Base-by-base conservation (phyloP, 1,140 invertebrate species). In the Diplogasteroides magnus region DNA sequence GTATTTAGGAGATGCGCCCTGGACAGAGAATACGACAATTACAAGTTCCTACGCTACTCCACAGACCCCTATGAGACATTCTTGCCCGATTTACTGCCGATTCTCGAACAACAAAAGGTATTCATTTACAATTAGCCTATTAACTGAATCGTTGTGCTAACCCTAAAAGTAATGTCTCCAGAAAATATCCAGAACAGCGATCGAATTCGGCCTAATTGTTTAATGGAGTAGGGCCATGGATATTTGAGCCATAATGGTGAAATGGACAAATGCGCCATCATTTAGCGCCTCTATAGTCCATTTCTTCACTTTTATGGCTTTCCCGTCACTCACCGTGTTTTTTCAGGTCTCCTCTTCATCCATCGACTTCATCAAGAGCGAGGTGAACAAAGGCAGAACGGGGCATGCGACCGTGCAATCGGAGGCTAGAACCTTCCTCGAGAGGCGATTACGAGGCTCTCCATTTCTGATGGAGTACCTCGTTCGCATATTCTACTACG, bases 1-100 rank as follows among this genome's bases (percentile, higher is more conserved):
- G n/a, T n/a, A n/a, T 73, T 73, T 73, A 75, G 73, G 74, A 68
- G 74, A 2, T 76, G 74, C 57, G 55, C 63, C 31, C 76, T 76
- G 31, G 31, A 48, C 25, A 63, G 55, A 3, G 31, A 68, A 26
- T 59, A 66, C 6, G 26, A 58, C 3, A 31, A 57, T 2, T 75
- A 76, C 55, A 60, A 61, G 15, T 62, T 75, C 14, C 55, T 75
- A 29, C 59, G 48, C 2, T 76, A 75, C 32, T 76, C 73, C 1
- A 59, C 56, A n/a, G 29, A 65, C 31, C 73, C 61, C 31, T 37
- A 58, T 19, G 31, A 61, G 14, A 28, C 61, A 14, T 65, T 76
- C 25, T 31, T 68, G 2, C 59, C 59, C 11, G 1, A 75, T 26
- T 28, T 75, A 27, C 55, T 60, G 1, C 31, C 31, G 23, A 23